These are phyloP conservation scores for Trogon melanurus DNA, from an alignment of 2,113 vertebrate species.

Conservation along the genomic window DNA sequence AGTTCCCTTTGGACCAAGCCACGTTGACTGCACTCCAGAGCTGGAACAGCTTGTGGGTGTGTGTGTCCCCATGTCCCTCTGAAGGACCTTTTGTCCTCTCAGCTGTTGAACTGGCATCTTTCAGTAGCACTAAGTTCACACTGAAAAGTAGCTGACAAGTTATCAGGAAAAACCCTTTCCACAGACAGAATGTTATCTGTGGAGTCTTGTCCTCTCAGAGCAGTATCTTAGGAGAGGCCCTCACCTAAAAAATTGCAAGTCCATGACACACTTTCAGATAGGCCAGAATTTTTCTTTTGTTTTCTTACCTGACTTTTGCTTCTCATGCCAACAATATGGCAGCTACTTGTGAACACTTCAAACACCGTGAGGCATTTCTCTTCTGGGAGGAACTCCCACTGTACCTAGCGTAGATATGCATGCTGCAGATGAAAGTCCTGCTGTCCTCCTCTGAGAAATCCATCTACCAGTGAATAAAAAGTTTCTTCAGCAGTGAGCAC, in stretches of 20 bases:
- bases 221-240: not conserved
- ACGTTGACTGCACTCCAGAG: not conserved
- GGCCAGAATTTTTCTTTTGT: not conserved
- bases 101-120: constrained; percentile 23
- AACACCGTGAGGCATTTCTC: not conserved
- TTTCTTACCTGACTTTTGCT: not conserved
- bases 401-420: not conserved
- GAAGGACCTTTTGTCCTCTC: constrained; percentile 5
- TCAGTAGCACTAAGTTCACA: constrained; percentile 15
- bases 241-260: not conserved
- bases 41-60: not conserved
- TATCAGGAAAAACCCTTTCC: not conserved
- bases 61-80: not conserved
- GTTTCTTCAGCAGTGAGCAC: not conserved
- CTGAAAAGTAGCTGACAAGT: not conserved
- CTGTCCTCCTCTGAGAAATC: not conserved
- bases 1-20: constrained; percentile 25
- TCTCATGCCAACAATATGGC: not conserved
- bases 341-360: not conserved
- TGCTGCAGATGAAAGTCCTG: not conserved
- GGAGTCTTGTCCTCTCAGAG: not conserved
- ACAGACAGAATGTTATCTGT: not conserved
- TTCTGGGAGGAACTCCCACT: not conserved
- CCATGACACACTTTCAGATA: not conserved
- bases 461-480: not conserved